phyloP scores from a whole-genome alignment of 2,888 invertebrate genomes.

The Drosophila incognita region DNA sequence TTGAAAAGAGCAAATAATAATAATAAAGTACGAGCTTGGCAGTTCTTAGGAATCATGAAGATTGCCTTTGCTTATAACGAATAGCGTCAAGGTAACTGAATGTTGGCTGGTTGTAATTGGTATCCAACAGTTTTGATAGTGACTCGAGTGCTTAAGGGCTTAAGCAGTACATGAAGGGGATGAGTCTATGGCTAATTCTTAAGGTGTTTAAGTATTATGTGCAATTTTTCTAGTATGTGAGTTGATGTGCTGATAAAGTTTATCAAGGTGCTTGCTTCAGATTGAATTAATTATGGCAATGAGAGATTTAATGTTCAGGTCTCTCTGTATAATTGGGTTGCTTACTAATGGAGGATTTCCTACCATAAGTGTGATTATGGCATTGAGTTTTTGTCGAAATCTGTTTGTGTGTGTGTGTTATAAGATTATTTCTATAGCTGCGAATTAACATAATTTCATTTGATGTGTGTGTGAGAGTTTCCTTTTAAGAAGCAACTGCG shows the following conservation, averaged over 20 bases:
- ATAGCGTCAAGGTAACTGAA: neutral
- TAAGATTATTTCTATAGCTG: neutral
- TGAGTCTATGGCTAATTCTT: neutral
- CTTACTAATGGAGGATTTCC: neutral
- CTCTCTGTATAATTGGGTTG: neutral
- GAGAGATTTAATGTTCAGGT: neutral
- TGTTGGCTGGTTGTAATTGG: neutral
- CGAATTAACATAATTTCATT: constrained; percentile 1
- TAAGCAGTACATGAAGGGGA: neutral
- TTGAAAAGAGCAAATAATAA: too few relatives aligned
- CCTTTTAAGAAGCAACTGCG: constrained; percentile 20
- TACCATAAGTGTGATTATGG: neutral
- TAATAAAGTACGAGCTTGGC: neutral
- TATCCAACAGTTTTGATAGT: neutral
- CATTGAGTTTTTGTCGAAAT: neutral
- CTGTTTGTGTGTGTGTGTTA: neutral
- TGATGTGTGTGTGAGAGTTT: constrained; percentile 5
- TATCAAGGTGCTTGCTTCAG: neutral
- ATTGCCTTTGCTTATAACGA: neutral
- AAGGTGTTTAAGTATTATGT: neutral
- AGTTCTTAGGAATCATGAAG: neutral
- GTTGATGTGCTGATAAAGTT: neutral
- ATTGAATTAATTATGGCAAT: constrained; percentile 3
- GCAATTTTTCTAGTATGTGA: neutral
- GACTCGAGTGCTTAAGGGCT: neutral